Evolutionary conservation across 2,113 vertebrate genomes (phyloP).

Genomic region (Hippoglossus stenolepis): DNA sequence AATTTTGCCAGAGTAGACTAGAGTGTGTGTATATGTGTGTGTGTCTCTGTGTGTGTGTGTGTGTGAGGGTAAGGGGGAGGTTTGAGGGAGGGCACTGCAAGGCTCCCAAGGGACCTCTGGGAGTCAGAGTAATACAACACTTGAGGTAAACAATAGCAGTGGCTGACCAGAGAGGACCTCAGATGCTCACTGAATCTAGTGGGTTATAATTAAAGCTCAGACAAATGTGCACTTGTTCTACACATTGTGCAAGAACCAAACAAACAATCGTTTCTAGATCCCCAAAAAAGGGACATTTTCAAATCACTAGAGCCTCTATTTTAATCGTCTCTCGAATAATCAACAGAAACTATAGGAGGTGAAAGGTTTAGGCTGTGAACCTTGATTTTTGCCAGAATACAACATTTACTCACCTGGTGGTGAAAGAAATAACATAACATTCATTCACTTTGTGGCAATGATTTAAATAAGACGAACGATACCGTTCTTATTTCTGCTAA

Average conservation of each 20-base stretch:
- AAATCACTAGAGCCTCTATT: too few relatives aligned
- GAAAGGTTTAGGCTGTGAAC: too few relatives aligned
- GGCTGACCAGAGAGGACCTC: constrained; percentile 74
- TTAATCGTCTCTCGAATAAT: too few relatives aligned
- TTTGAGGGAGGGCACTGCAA: constrained; percentile 52
- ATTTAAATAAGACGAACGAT: too few relatives aligned
- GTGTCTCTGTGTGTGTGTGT: constrained; percentile 15
- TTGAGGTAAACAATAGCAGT: constrained; percentile 80
- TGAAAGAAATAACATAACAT: too few relatives aligned
- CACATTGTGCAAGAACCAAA: neutral
- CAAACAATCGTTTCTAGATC: constrained; percentile 5
- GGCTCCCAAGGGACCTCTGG: constrained; percentile 77
- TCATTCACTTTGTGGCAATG: too few relatives aligned
- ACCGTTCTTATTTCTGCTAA: too few relatives aligned
- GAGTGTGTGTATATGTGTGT: constrained; percentile 20
- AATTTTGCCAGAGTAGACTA: constrained; percentile 87
- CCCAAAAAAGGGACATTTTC: neutral
- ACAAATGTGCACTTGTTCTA: constrained; percentile 38
- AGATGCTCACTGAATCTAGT: constrained; percentile 49
- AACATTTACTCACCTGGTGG: too few relatives aligned
- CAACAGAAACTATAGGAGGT: too few relatives aligned
- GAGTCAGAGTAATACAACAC: constrained; percentile 78
- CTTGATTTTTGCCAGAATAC: too few relatives aligned
- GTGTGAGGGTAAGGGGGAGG: constrained; percentile 42
- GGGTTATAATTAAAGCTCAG: constrained; percentile 57